Evolutionary conservation across 2,888 invertebrate genomes (phyloP).

Genomic region (Ametastegia equiseti): DNA sequence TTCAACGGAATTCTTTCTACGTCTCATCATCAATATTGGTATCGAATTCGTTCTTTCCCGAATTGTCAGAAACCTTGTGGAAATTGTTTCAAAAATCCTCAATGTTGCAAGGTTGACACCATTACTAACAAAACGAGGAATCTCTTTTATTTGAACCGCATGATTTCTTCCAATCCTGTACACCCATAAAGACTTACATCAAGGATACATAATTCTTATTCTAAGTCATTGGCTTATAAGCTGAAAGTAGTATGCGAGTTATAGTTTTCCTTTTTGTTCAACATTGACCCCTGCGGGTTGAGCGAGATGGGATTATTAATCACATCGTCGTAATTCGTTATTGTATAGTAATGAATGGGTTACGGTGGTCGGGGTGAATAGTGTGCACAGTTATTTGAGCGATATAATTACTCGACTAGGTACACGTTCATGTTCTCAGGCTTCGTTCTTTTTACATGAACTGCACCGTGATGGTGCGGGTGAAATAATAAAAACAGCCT

Average conservation of each 20-base stretch:
- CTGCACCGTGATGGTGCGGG: background rate
- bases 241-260: background rate
- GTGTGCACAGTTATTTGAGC: background rate
- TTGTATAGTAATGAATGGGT: background rate
- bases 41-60: too few species aligned
- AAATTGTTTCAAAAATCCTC: too few species aligned
- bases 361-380: too few species aligned
- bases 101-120: too few species aligned
- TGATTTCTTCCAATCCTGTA: too few species aligned
- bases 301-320: background rate
- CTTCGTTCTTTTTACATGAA: conserved; percentile 47
- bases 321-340: background rate
- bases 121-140: too few species aligned
- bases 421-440: conserved; percentile 51
- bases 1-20: too few species aligned
- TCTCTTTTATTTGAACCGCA: too few species aligned
- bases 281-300: background rate
- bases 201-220: too few species aligned
- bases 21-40: too few species aligned
- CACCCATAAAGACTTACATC: too few species aligned
- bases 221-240: background rate
- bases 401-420: background rate
- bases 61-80: too few species aligned
- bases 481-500: background rate
- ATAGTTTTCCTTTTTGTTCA: background rate